Evolutionary conservation across 92 coral and sea anemone species (phyloP), one percentile per base, ranked within the genome.

Genomic region (Phenganax subtilis): DNA sequence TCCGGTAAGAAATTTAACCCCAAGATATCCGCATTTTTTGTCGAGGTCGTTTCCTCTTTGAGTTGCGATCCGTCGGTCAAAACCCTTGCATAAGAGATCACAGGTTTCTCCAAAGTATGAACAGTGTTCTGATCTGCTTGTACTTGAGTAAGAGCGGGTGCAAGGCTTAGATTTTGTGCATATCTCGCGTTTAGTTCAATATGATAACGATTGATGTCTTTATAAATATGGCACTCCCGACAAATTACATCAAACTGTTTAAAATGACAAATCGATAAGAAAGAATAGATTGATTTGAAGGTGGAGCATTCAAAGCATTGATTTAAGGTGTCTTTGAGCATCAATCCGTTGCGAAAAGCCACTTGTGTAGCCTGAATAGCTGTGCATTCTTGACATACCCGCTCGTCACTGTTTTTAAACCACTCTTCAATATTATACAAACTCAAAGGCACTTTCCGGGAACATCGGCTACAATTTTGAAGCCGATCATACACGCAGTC

Each of bases 401-500:
- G 89, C 16, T 84, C 91, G 59, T 88, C 86, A 82, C 87, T 88
- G 63, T 81, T 85, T 16, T 85, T 85, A 68, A 94, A 94, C 98
- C 98, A 94, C 87, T 94, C 97, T 29, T 91, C 84, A 57, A 94
- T 90, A 81, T 94, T 94, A 59, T 90, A 94, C 91, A 94, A 90
- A 68, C 98, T 90, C 83, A 94, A 81, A 29, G 97, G 98, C 51
- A 90, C 91, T 69, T 90, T 90, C 67, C 84, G 81, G 15, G 82
- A 88, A 67, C 98, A 94, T 17, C 83, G 80, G 55, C 86, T 87
- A 71, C 98, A 94, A 57, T 85, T 87, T 68, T 94, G 98, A 54
- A 92, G 91, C 61, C 98, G 85, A 81, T 94, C 98, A 73, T 94
- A 94, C 30, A 94, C 92, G 60, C 98, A 94, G 82, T 91, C 97